phyloP scores from a whole-genome alignment of 2,797 vertebrate genomes.

The Zenarchopterus dispar region DNA sequence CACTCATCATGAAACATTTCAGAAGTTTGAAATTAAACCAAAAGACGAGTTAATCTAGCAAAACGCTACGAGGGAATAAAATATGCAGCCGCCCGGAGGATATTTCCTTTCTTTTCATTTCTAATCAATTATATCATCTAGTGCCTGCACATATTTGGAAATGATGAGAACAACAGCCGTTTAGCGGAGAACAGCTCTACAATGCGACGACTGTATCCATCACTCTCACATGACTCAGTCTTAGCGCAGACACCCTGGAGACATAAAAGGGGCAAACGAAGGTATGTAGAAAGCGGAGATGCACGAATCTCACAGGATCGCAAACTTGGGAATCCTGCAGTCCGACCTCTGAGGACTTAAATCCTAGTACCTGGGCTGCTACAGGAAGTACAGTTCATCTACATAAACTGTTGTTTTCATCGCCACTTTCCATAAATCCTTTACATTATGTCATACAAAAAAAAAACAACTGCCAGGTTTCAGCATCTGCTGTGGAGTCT shows the following conservation, averaged over 20 bases:
- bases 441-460: too few species aligned
- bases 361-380: too few species aligned
- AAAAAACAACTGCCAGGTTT: too few species aligned
- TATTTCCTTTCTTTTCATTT: conserved; percentile 31
- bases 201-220: conserved; percentile 37
- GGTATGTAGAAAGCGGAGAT: conserved; percentile 16
- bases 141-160: conserved; percentile 19
- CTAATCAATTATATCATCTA: conserved; percentile 25
- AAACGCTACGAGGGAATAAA: not conserved
- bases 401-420: too few species aligned
- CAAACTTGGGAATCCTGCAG: too few species aligned
- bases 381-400: too few species aligned
- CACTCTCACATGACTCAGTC: conserved; percentile 29
- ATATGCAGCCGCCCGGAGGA: not conserved
- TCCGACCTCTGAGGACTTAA: too few species aligned
- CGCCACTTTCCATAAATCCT: too few species aligned
- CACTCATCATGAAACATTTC: conserved; percentile 3
- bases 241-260: conserved; percentile 34
- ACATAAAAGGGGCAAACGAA: conserved; percentile 14
- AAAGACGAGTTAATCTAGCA: not conserved
- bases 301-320: too few species aligned
- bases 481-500: too few species aligned
- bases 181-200: conserved; percentile 7
- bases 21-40: conserved; percentile 1
- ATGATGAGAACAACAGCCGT: conserved; percentile 31